Evolutionary conservation across 35 echinoderm and acorn worm genomes (phyloP), one percentile per base, ranked within the genome.

Genomic region (Antedon bifida): DNA sequence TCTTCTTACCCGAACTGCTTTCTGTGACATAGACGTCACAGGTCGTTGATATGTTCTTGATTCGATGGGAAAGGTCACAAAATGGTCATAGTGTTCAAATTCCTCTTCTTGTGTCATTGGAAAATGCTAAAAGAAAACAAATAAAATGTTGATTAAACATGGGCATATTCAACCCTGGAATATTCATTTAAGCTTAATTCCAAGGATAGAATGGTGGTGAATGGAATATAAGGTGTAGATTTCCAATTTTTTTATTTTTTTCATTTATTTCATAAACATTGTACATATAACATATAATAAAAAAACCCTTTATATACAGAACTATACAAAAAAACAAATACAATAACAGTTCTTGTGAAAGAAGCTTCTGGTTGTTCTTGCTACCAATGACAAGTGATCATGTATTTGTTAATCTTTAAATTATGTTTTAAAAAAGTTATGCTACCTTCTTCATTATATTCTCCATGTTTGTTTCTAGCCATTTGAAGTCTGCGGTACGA

Each of bases 1-100:
- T 77, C 5, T 35, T 82, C 90, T 87, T 84, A 99, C 95, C 81
- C 88, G 90, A 73, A 99, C 87, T 33, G 90, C 86, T 29, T 99
- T 99, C 86, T 99, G 95, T 83, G 95, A 99, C 73, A 99, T 85
- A 3, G 95, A 92, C 0, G 95, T 99, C 64, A 99, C 85, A 34
- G 95, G 95, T 51, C 95, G 84, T 77, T 92, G 90, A 55, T 92
- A 97, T 31, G 87, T 84, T 78, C 94, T 85, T 3, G 91, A 84
- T 35, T 97, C 94, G 19, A 92, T 97, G 0, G 94, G 87, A 51
- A 97, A 97, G 34, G 94, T 97, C 30, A 99, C 95, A 92, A 99
- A 99, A 34, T 99, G 81, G 3, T 99, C 90, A 83, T 79, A 90
- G 42, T 86, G 85, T 34, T 82, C 83, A 64, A 23, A 64, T n/a